Conservation (phyloP, 2,797 vertebrate species). For the Myotis myotis region DNA sequence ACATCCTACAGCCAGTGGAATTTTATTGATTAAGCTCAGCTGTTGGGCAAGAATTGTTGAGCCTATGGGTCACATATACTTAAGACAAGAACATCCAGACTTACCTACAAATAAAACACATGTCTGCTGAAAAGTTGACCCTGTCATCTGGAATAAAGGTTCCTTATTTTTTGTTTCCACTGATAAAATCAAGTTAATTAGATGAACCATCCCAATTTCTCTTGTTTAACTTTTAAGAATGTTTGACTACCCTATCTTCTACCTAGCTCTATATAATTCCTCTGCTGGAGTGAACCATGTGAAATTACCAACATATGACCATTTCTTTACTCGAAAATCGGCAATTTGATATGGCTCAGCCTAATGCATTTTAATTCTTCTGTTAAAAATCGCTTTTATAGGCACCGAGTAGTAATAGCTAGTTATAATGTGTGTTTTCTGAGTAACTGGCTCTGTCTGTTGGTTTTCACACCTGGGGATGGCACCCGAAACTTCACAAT, state of each 20-base stretch:
- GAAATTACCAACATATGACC: not conserved
- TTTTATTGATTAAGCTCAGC: not conserved
- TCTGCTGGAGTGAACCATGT: not conserved
- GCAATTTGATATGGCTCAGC: not conserved
- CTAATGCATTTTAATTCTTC: not conserved
- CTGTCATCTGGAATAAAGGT: constrained; percentile 56
- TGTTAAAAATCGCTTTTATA: constrained; percentile 32
- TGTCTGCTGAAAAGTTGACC: not conserved
- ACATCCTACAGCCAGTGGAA: not conserved
- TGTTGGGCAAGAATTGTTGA: not conserved
- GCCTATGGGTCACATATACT: not conserved
- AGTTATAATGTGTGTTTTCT: not conserved
- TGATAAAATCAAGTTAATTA: constrained; percentile 32
- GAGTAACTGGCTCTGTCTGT: not conserved
- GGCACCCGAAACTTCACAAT: not conserved
- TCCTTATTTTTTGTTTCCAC: constrained; percentile 14
- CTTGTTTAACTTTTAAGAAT: constrained; percentile 10
- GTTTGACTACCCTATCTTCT: not conserved
- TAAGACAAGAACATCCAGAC: not conserved
- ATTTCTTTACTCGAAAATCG: not conserved
- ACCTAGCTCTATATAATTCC: not conserved
- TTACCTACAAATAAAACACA: constrained; percentile 27
- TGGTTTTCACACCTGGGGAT: not conserved
- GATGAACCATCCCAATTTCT: not conserved
- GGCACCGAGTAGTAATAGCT: not conserved